These are phyloP conservation scores for Willowsia nigromaculata DNA, from an alignment of 2,888 invertebrate genomes.

Conservation along the genomic window DNA sequence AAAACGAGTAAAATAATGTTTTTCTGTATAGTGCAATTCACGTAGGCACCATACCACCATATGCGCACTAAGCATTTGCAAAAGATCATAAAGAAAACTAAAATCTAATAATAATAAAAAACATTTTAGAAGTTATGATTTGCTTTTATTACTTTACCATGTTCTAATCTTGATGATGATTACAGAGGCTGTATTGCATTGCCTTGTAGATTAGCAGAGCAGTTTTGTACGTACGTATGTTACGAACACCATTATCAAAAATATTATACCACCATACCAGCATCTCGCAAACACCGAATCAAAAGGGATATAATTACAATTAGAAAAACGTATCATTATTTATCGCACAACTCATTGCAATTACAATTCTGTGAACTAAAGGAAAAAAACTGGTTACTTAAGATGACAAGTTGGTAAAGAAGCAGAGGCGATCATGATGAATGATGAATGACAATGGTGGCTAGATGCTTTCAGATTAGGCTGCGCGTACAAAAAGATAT, in stretches of 20 bases:
- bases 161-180: conserved; percentile 24
- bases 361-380: conserved; percentile 46
- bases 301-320: conserved; percentile 41
- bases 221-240: conserved; percentile 20
- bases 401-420: conserved; percentile 36
- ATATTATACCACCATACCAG: neutral
- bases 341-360: conserved; percentile 43
- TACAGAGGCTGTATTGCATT: neutral
- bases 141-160: conserved; percentile 14
- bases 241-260: neutral
- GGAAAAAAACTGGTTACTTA: conserved; percentile 44
- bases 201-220: conserved; percentile 32
- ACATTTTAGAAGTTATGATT: conserved; percentile 41
- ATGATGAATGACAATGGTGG: conserved; percentile 7
- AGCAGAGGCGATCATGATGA: conserved; percentile 45
- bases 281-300: too few species aligned
- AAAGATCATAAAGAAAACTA: neutral
- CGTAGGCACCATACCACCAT: conserved; percentile 5
- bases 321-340: conserved; percentile 44
- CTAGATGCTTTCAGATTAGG: neutral
- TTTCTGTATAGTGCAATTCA: neutral
- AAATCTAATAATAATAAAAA: conserved; percentile 31
- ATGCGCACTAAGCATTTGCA: neutral
- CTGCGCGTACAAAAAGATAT: neutral
- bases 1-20: conserved; percentile 36